These are phyloP conservation scores for Ladona fulva DNA, from an alignment of 1,140 invertebrate species.

Conservation along the genomic window DNA sequence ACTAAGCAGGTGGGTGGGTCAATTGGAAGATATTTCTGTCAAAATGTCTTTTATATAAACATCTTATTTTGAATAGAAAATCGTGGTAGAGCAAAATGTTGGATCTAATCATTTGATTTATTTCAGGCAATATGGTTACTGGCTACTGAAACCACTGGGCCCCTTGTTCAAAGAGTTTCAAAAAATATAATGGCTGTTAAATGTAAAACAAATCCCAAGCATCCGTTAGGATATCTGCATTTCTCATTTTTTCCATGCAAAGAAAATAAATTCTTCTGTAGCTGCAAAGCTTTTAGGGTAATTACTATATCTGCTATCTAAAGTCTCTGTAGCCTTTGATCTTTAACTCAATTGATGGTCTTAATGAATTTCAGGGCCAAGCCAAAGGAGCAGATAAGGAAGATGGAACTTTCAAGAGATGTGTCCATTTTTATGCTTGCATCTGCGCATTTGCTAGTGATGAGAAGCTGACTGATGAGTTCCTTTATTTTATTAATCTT, in stretches of 20 bases:
- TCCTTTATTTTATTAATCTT: conserved; percentile 31
- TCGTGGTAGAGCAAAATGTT: neutral
- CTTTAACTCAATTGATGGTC: neutral
- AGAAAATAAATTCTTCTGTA: conserved; percentile 55
- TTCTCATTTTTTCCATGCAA: conserved; percentile 51
- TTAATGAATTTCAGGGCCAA: neutral
- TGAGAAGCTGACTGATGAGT: conserved; percentile 55
- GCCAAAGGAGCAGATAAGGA: conserved; percentile 17
- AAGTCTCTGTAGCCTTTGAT: neutral
- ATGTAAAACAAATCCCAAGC: conserved; percentile 56
- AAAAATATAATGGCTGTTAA: conserved; percentile 70
- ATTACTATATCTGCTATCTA: conserved; percentile 13
- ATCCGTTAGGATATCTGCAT: conserved; percentile 67
- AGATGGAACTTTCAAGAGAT: conserved; percentile 31
- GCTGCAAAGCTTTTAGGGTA: conserved; percentile 42
- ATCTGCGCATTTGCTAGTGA: conserved; percentile 70
- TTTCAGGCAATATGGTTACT: conserved; percentile 48
- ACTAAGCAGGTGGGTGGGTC: conserved; percentile 48
- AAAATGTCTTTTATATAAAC: too few relatives aligned
- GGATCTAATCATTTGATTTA: neutral
- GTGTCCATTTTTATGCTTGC: conserved; percentile 62
- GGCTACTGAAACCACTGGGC: conserved; percentile 52
- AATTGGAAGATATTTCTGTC: conserved; percentile 12
- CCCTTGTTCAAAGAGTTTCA: conserved; percentile 65
- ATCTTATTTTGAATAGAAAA: too few relatives aligned